Evolutionary conservation across 2,888 invertebrate species (phyloP).

Genomic region (Plagiodera versicolora): DNA sequence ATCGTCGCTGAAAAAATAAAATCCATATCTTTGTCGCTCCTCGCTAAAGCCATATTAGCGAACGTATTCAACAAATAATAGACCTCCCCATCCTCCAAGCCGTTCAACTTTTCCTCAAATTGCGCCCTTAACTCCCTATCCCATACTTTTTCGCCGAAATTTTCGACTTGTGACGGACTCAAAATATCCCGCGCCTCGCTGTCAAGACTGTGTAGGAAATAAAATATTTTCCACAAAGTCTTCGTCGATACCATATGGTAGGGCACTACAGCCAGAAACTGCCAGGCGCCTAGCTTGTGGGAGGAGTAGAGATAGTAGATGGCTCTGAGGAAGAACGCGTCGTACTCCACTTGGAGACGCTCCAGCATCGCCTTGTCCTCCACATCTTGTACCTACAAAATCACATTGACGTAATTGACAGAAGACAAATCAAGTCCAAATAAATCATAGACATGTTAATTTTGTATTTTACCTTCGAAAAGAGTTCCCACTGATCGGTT

Average conservation of each 20-base stretch:
- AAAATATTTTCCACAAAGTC: conserved; percentile 68
- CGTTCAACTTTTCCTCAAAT: conserved; percentile 67
- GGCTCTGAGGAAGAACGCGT: conserved; percentile 71
- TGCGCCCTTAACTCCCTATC: conserved; percentile 56
- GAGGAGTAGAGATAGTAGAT: conserved; percentile 71
- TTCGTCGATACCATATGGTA: conserved; percentile 62
- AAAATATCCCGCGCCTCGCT: conserved; percentile 49
- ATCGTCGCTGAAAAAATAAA: conserved; percentile 68
- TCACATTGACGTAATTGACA: no score
- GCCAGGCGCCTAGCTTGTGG: conserved; percentile 76
- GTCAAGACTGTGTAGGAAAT: conserved; percentile 63
- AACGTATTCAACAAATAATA: conserved; percentile 78
- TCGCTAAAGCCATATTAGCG: conserved; percentile 75
- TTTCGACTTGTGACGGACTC: conserved; percentile 43
- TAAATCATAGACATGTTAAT: no score
- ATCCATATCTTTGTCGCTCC: conserved; percentile 62
- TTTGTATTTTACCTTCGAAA: conserved; percentile 43
- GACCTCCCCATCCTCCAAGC: conserved; percentile 70
- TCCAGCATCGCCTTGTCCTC: conserved; percentile 57
- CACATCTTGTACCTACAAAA: conserved; percentile 44
- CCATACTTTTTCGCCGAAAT: conserved; percentile 57
- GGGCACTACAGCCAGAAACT: conserved; percentile 77
- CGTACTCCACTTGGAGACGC: conserved; percentile 71
- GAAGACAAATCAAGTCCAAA: no score
- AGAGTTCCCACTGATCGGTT: conserved; percentile 70